phyloP scores from a whole-genome alignment of 2,888 invertebrate genomes.

The Phanerotoma sp. region DNA sequence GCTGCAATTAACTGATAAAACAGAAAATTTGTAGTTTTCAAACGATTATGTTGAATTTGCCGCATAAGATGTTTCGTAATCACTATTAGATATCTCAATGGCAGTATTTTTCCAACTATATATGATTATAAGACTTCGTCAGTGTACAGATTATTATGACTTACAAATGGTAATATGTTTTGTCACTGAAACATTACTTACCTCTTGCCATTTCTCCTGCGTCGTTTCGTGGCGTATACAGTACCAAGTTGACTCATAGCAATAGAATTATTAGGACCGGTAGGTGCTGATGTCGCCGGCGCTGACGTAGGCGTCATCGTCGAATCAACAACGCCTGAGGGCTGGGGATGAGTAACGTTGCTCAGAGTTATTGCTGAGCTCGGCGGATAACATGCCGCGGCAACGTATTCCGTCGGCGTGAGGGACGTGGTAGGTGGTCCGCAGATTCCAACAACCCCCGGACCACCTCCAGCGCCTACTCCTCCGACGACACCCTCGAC shows the following conservation, averaged over 20 bases:
- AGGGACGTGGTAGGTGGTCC: slow-evolving; percentile 45
- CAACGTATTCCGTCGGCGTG: slow-evolving; percentile 61
- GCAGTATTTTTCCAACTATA: too few species aligned
- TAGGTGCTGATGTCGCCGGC: slow-evolving; percentile 48
- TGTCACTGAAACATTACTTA: slow-evolving; percentile 57
- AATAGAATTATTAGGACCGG: slow-evolving; percentile 55
- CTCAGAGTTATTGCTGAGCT: slow-evolving; percentile 30
- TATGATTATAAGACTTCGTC: too few species aligned
- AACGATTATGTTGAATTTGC: too few species aligned
- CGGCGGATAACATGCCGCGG: slow-evolving; percentile 47
- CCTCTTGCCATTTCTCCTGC: slow-evolving; percentile 96
- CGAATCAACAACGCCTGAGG: slow-evolving; percentile 26
- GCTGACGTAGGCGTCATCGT: slow-evolving; percentile 53
- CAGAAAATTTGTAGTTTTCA: too few species aligned
- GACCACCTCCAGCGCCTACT: slow-evolving; percentile 34
- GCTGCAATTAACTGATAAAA: too few species aligned
- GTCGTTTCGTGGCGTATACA: slow-evolving; percentile 94
- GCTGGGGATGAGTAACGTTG: slow-evolving; percentile 28
- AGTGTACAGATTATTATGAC: too few species aligned
- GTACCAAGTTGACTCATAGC: slow-evolving; percentile 90
- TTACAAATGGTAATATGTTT: too few species aligned
- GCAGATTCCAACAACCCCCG: slow-evolving; percentile 51
- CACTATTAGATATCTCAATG: too few species aligned
- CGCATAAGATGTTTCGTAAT: too few species aligned
- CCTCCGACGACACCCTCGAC: slow-evolving; percentile 47